Conservation (phyloP, 2,113 vertebrate genomes). For the Corvus hawaiiensis region DNA sequence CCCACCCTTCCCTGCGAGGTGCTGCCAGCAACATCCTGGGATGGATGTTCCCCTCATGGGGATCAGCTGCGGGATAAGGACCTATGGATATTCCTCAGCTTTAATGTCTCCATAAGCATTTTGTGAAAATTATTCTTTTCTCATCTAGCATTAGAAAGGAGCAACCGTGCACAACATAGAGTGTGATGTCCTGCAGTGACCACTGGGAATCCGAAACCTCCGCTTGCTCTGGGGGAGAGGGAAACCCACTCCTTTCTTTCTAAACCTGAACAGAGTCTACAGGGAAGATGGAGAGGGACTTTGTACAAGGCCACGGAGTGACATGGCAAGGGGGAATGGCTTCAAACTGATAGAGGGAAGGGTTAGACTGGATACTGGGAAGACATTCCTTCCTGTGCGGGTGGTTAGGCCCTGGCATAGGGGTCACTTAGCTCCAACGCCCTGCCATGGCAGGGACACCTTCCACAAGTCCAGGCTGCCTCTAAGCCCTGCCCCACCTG, state of each 20-base stretch:
- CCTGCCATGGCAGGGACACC: background rate
- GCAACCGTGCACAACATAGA: rapidly evolving
- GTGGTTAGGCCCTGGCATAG: background rate
- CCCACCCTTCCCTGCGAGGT: background rate
- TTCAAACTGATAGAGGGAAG: background rate
- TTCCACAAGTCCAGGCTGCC: background rate
- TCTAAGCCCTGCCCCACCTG: rapidly evolving
- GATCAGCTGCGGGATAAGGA: background rate
- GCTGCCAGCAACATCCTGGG: background rate
- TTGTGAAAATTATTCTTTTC: background rate
- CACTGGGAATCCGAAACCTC: background rate
- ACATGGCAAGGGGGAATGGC: background rate
- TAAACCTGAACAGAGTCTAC: background rate
- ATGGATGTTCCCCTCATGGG: rapidly evolving
- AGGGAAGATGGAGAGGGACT: background rate
- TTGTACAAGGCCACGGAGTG: background rate
- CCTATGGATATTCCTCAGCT: rapidly evolving
- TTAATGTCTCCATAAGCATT: rapidly evolving
- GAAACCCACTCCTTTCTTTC: background rate
- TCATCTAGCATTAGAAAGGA: rapidly evolving
- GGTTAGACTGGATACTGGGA: background rate
- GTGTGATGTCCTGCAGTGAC: background rate
- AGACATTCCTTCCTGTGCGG: background rate
- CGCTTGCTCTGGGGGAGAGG: background rate
- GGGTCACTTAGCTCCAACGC: background rate